Base-by-base conservation (phyloP, 2,113 vertebrate genomes). In the Xenopus borealis region DNA sequence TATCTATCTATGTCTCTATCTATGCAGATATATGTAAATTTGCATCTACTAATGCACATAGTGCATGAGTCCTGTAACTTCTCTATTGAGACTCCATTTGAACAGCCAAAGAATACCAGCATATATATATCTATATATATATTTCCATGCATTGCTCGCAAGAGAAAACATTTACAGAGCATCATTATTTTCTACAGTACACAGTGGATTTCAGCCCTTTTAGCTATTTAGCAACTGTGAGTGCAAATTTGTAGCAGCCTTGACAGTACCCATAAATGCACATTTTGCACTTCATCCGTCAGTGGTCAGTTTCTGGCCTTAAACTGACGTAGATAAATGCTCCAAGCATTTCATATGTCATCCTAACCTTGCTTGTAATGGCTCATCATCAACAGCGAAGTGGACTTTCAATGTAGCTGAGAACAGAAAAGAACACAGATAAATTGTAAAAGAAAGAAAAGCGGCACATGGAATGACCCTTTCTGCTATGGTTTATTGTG, bases 311-410 rank as follows among this genome's bases (percentile, higher is more conserved):
- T 27, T 27, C 40, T 77, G 47, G n/a, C 61, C 62, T 70, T 77
- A 64, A 63, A 14, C 47, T 70, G 74, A 77, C 59, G 46, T 63
- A 70, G 74, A 77, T 77, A 70, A 77, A 70, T 70, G 66, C 59
- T 64, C 8, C 30, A 45, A 55, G 33, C 73, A 57, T 63, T 76
- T 76, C 58, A 63, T 64, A 53, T 77, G 74, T 77, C 74, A 77
- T 47, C 59, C 52, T 77, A 77, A 77, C 74, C 74, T 77, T 77
- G 74, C 66, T 58, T 64, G 47, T 77, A 70, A 77, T 77, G 67
- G 66, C 40, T 62, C 61, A 57, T 77, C 74, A 70, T 77, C 74
- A 77, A 64, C 74, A 64, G 58, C 27, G 33, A 46, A 75, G 64
- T 46, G 13, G 50, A 64, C 46, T 64, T 27, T 55, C 66, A 70